phyloP scores from a whole-genome alignment of 2,113 vertebrate genomes.

The Cryptoleucopteryx plumbea region DNA sequence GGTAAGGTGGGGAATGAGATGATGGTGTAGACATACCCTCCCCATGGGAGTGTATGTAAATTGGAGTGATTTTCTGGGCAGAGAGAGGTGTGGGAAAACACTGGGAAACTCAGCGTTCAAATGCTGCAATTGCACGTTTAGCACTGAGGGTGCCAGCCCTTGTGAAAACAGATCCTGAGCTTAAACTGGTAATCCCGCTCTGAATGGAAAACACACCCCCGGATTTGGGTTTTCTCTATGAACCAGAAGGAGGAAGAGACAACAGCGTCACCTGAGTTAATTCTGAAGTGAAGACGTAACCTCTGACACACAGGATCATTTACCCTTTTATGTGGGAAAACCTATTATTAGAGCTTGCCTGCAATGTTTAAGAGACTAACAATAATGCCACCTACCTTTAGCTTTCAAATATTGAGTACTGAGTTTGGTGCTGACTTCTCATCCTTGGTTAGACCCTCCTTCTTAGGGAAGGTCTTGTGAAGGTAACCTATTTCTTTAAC shows the following conservation, averaged over 20 bases:
- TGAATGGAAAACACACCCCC: not conserved
- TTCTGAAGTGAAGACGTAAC: not conserved
- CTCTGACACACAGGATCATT: not conserved
- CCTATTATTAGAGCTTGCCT: constrained; percentile 15
- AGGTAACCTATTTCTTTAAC: not conserved
- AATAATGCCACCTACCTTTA: not conserved
- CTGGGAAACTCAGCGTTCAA: not conserved
- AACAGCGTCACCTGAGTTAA: not conserved
- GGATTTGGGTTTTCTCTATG: not conserved
- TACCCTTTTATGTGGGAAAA: constrained; percentile 27
- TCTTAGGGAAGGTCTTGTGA: not conserved
- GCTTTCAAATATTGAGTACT: not conserved
- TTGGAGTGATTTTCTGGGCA: not conserved
- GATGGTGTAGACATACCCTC: not conserved
- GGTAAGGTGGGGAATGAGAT: not conserved
- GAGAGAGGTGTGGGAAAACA: not conserved
- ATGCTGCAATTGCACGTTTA: not conserved
- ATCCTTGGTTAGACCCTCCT: not conserved
- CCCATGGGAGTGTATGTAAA: not conserved
- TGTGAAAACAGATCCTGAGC: not conserved
- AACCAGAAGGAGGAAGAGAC: not conserved
- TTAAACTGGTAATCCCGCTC: not conserved
- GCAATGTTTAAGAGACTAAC: not conserved
- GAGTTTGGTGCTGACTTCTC: not conserved
- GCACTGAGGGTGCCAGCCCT: not conserved